These are phyloP conservation scores for Rattus rattus DNA, from an alignment of 2,113 vertebrate species.

Conservation along the genomic window DNA sequence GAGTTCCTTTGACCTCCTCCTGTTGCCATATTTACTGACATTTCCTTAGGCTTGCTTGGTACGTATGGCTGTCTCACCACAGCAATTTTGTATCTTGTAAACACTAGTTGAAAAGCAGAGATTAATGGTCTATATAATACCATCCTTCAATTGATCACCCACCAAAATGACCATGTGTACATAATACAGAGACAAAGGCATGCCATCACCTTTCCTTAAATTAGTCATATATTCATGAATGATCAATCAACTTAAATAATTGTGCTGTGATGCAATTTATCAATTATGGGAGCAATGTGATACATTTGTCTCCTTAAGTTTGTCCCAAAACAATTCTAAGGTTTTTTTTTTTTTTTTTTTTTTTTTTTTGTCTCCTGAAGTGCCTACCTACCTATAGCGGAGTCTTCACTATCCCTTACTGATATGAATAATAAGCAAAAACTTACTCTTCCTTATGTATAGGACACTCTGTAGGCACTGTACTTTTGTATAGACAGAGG, in stretches of 20 bases:
- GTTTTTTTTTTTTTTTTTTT: not conserved
- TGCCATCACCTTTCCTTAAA: not conserved
- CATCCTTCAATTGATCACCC: not conserved
- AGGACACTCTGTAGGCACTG: not conserved
- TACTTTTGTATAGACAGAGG: not conserved
- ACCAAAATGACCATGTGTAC: slow-evolving; percentile 10
- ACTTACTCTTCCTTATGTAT: slow-evolving; percentile 15
- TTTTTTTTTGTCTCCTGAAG: slow-evolving; percentile 13
- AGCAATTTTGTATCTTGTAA: slow-evolving; percentile 27
- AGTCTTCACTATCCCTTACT: slow-evolving; percentile 7
- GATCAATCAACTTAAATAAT: slow-evolving; percentile 28
- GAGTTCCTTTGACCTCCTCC: not conserved
- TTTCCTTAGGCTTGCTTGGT: not conserved
- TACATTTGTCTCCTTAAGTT: slow-evolving; percentile 44
- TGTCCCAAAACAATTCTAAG: slow-evolving; percentile 50
- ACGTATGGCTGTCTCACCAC: not conserved
- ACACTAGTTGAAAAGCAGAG: slow-evolving; percentile 19
- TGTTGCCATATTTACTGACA: not conserved
- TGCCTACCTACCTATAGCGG: not conserved
- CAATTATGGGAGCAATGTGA: not conserved
- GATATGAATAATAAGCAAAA: not conserved
- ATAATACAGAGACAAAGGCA: slow-evolving; percentile 9
- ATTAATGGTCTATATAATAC: slow-evolving; percentile 7
- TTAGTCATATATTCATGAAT: not conserved
- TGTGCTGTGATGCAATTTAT: slow-evolving; percentile 13